Evolutionary conservation across 2,113 vertebrate genomes (phyloP).

Genomic region (Pachyramphus minor): DNA sequence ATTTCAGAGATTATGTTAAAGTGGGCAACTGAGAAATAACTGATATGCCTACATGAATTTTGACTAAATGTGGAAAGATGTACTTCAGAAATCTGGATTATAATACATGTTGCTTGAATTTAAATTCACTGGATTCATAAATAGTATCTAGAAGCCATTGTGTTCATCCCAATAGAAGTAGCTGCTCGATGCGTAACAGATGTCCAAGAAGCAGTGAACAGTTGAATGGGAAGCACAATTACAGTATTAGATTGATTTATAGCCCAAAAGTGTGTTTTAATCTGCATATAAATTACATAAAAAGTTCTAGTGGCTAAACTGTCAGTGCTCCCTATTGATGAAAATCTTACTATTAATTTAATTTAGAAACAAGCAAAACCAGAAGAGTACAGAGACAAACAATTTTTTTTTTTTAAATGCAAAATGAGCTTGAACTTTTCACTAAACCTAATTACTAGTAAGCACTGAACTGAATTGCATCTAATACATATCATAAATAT

Average conservation of each 20-base stretch:
- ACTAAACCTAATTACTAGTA: not conserved
- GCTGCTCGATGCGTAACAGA: not conserved
- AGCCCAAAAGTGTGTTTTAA: not conserved
- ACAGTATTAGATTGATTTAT: not conserved
- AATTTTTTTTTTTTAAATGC: no score
- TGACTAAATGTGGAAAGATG: not conserved
- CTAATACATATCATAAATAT: not conserved
- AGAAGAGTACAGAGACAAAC: not conserved
- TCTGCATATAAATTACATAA: not conserved
- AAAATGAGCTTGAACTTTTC: not conserved
- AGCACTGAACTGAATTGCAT: not conserved
- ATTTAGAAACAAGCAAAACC: not conserved
- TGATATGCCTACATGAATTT: not conserved
- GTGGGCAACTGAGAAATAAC: not conserved
- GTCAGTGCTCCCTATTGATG: not conserved
- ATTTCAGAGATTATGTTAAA: not conserved
- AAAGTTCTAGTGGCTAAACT: not conserved
- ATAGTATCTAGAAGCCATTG: not conserved
- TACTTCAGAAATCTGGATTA: not conserved
- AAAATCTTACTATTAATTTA: not conserved
- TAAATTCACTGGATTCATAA: not conserved
- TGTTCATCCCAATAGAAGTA: not conserved
- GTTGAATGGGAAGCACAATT: not conserved
- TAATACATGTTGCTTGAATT: not conserved
- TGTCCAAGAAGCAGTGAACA: not conserved